Evolutionary conservation across 92 coral and sea anemone genomes (phyloP).

Genomic region (Porites cylindrica): DNA sequence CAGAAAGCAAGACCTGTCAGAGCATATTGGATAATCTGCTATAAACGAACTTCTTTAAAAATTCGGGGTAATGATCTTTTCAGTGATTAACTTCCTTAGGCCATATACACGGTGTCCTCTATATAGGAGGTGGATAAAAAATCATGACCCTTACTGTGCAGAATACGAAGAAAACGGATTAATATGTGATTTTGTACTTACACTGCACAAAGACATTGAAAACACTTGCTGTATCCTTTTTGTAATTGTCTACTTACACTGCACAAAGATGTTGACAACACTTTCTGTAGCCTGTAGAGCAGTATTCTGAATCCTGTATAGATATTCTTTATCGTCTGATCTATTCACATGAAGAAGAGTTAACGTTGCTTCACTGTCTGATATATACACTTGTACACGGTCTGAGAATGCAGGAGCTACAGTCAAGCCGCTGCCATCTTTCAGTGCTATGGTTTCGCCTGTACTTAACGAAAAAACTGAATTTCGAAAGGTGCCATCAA

Average conservation of each 20-base stretch:
- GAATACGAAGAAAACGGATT: no score
- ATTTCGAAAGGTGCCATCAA: not conserved
- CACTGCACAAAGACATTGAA: not conserved
- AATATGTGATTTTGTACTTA: not conserved
- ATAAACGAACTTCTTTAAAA: no score
- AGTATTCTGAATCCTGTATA: not conserved
- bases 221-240: not conserved
- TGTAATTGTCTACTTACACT: not conserved
- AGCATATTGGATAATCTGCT: no score
- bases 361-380: not conserved
- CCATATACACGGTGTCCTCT: no score
- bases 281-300: not conserved
- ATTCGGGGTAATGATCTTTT: no score
- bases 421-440: not conserved
- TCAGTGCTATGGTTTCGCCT: not conserved
- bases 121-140: no score
- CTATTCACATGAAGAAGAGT: not conserved
- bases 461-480: not conserved
- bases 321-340: not conserved
- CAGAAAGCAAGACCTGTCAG: no score
- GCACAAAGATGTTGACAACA: not conserved
- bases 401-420: not conserved
- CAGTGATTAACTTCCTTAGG: no score
- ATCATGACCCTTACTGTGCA: no score
- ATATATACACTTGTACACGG: not conserved